Percentiles rank a stretch among this genome's conserved stretches.
Evolutionary conservation across 2,113 vertebrate species (phyloP).

Genomic region (Pagrus major): DNA sequence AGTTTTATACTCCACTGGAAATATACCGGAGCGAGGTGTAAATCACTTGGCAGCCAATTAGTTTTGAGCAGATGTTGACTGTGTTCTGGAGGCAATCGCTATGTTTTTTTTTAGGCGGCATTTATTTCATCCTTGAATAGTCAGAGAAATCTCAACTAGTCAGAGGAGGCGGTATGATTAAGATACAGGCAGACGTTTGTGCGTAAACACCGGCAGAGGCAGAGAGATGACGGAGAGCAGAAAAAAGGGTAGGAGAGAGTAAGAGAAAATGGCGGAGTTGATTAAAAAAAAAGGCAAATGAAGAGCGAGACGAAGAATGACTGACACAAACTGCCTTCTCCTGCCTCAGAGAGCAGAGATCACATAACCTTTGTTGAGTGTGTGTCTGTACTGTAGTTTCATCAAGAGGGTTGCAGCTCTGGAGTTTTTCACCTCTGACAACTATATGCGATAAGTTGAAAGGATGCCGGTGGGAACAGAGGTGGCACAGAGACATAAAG

Average conservation of each 20-base stretch:
- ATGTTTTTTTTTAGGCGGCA: conserved; percentile 20
- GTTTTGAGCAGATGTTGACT: conserved; percentile 40
- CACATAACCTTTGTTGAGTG: background rate
- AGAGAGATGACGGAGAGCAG: background rate
- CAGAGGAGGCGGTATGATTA: conserved; percentile 18
- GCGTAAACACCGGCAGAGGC: conserved; percentile 7
- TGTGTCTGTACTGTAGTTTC: background rate
- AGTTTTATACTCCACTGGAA: conserved; percentile 3
- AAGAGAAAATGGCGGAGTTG: conserved; percentile 2
- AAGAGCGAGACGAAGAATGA: conserved; percentile 13
- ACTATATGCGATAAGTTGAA: conserved; percentile 11
- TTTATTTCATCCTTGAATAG: background rate
- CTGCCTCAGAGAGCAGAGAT: conserved; percentile 27
- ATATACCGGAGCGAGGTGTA: conserved; percentile 11
- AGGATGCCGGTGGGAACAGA: conserved; percentile 23
- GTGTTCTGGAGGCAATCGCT: conserved; percentile 24
- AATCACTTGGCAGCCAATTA: conserved; percentile 42
- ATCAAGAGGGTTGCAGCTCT: conserved; percentile 10
- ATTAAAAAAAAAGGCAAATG: conserved; percentile 4
- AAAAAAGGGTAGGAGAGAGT: background rate
- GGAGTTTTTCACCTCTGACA: conserved; percentile 35
- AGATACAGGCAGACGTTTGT: conserved; percentile 1
- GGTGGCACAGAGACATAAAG: background rate
- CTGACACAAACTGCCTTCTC: conserved; percentile 25
- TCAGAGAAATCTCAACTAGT: background rate